A percentile compares a stretch with the other conserved stretches of the same genome.
These are phyloP conservation scores for Cyphomyrus plagiostoma DNA, from an alignment of 2,113 vertebrate species.

Conservation along the genomic window DNA sequence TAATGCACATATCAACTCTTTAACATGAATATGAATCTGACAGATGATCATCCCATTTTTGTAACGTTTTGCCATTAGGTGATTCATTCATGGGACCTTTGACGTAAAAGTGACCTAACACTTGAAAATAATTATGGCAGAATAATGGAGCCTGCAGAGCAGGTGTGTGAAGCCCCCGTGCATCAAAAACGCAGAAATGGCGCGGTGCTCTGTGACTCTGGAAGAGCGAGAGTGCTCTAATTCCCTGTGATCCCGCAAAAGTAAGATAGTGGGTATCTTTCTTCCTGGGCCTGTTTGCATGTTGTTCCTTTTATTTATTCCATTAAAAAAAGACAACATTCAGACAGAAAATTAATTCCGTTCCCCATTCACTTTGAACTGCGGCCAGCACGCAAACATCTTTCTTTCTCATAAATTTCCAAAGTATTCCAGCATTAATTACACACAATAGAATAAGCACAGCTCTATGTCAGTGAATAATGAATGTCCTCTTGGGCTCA, in stretches of 20 bases:
- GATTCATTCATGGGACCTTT: background rate
- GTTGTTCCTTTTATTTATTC: slow-evolving; percentile 12
- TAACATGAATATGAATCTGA: background rate
- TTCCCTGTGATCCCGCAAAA: background rate
- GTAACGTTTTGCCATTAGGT: background rate
- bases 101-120: background rate
- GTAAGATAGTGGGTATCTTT: background rate
- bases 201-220: background rate
- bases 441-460: slow-evolving; percentile 18
- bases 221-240: background rate
- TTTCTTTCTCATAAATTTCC: slow-evolving; percentile 19
- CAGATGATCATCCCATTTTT: background rate
- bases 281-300: background rate
- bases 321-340: slow-evolving; percentile 17
- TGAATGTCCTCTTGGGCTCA: slow-evolving; percentile 2
- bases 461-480: slow-evolving; percentile 7
- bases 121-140: background rate
- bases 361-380: slow-evolving; percentile 15
- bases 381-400: slow-evolving; percentile 5
- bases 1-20: background rate
- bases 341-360: slow-evolving; percentile 11
- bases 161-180: background rate
- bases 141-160: background rate
- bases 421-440: slow-evolving; percentile 14
- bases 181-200: background rate